A percentile compares a stretch with the other conserved stretches of the same genome.
Evolutionary conservation across 2,113 vertebrate genomes (phyloP).

Genomic region (Nesogale talazaci): DNA sequence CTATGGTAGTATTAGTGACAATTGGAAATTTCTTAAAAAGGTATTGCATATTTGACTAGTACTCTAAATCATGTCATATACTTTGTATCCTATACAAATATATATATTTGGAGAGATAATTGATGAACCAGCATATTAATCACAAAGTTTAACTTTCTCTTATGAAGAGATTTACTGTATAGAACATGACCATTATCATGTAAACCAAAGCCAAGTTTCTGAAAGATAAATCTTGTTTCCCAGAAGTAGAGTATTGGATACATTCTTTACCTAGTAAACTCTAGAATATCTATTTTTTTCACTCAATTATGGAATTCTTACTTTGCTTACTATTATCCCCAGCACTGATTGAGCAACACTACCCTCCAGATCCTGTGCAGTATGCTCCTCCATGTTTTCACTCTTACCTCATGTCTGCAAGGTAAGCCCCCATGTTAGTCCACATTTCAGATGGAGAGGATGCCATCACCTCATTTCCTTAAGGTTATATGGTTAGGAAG

Average conservation of each 20-base stretch:
- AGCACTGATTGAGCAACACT: background rate
- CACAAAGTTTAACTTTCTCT: background rate
- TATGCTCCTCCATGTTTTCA: background rate
- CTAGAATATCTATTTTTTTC: too few relatives aligned
- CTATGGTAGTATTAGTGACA: background rate
- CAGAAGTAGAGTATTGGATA: background rate
- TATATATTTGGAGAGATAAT: background rate
- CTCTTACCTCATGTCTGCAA: background rate
- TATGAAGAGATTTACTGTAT: background rate
- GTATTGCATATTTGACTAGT: background rate
- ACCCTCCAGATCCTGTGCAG: too few relatives aligned
- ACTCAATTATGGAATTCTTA: background rate
- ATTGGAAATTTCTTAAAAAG: background rate
- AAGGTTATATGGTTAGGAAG: background rate
- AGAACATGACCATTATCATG: background rate
- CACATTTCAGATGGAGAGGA: background rate
- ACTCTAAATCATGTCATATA: background rate
- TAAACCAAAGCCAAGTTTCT: background rate
- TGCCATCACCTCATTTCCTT: background rate
- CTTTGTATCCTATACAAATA: background rate
- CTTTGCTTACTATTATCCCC: background rate
- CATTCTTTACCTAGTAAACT: background rate
- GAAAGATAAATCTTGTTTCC: slow-evolving; percentile 38
- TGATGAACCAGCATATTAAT: background rate
- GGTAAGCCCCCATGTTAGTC: background rate